Conservation (phyloP, 2,113 vertebrate species). For the Hippopotamus amphibius region DNA sequence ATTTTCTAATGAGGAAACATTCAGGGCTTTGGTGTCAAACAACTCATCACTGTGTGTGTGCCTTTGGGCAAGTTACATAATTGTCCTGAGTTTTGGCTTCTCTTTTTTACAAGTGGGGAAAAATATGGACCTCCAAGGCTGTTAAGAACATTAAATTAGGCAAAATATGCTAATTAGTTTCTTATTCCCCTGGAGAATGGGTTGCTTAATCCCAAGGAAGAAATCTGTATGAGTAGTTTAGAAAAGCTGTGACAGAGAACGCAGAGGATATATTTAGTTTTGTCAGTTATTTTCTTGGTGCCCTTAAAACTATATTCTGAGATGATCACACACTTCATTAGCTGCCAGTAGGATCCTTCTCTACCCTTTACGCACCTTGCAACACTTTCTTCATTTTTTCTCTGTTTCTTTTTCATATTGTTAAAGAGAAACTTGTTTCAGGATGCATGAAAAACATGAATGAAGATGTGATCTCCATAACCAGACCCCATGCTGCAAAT, state of each 20-base stretch:
- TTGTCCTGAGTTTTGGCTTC: not conserved
- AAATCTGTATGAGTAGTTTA: not conserved
- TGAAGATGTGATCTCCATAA: not conserved
- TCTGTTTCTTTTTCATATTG: not conserved
- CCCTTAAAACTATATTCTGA: not conserved
- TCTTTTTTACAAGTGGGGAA: not conserved
- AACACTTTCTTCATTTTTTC: not conserved
- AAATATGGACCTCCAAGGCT: not conserved
- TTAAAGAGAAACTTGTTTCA: not conserved
- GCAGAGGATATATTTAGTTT: not conserved
- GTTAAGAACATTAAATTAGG: not conserved
- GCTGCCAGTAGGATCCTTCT: not conserved
- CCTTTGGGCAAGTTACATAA: not conserved
- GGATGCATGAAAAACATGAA: not conserved
- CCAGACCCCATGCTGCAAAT: not conserved
- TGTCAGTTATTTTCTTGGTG: not conserved
- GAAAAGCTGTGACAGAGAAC: not conserved
- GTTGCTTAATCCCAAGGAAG: not conserved
- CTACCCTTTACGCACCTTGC: not conserved
- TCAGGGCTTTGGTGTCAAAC: not conserved
- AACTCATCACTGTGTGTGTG: not conserved
- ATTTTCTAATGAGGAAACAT: not conserved
- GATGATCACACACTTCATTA: not conserved
- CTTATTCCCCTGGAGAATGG: not conserved
- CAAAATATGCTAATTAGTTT: constrained; percentile 24